Base-by-base conservation (phyloP, 2,113 vertebrate genomes). In the Empidonax traillii region DNA sequence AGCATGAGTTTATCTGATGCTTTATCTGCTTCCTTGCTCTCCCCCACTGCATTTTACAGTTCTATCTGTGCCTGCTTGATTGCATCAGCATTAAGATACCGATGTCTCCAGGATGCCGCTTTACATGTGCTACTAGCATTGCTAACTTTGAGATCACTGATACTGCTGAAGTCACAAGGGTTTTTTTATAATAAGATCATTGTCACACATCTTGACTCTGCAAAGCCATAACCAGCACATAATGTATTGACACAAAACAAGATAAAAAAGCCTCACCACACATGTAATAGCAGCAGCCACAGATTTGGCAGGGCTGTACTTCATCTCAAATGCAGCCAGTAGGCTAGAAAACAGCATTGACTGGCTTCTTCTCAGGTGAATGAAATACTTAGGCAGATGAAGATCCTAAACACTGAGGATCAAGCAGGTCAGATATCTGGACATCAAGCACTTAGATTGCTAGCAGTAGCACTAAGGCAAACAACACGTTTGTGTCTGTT, bases 1-100 rank as follows among this genome's bases (percentile, higher is more conserved):
- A 52, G 19, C 41, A 16, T 30, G 51, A 71, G 37, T 71, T 91
- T 73, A 69, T 73, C 44, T 80, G 53, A 6, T 51, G 28, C 46
- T 73, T 91, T 92, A 79, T 87, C 82, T 80, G 37, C 30, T 83
- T 25, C 49, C 79, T 85, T 73, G 58, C 56, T 93, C 46, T 83
- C 55, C 31, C 28, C 53, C 35, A 3, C 15, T 83, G 52, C 44
- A 58, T 87, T 93, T 85, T 72, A 85, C 31, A 37, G 30, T 59
- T 75, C 35, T 90, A 21, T 83, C 55, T 82, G 44, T 65, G 74
- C 33, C 61, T 51, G 47, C 55, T 83, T 93, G 86, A 94, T 95
- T 93, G 51, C 65, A 66, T 96, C 67, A 82, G 66, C 41, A 44
- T 61, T 52, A 87, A 93, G 92, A 94, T 91, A 95, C 7, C 0